Evolutionary conservation across 2,888 invertebrate genomes (phyloP).

Genomic region (Suillia variegata): DNA sequence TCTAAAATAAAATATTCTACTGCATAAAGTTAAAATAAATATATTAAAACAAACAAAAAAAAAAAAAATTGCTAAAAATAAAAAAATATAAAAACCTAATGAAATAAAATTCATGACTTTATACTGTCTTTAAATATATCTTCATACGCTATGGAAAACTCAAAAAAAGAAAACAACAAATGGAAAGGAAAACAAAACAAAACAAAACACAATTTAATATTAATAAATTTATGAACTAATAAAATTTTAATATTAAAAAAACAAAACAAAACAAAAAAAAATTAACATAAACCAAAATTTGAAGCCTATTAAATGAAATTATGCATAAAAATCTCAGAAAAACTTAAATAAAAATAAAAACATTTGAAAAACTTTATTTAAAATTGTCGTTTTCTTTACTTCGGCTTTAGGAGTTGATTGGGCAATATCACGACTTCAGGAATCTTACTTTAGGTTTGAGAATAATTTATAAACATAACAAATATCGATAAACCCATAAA

Average conservation of each 20-base stretch:
- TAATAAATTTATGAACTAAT: constrained; percentile 32
- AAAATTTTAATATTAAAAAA: constrained; percentile 21
- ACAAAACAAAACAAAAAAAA: constrained; percentile 24
- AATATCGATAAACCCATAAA: too few species aligned
- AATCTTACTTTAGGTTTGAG: too few species aligned
- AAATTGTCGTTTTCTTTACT: too few species aligned
- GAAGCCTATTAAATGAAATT: constrained; percentile 38
- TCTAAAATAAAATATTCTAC: too few species aligned
- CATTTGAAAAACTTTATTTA: background rate
- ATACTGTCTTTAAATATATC: constrained; percentile 30
- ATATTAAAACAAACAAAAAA: too few species aligned
- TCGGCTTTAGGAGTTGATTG: too few species aligned
- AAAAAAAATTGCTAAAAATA: constrained; percentile 11
- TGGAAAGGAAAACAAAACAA: constrained; percentile 20
- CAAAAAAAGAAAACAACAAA: constrained; percentile 14
- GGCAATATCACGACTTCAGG: too few species aligned
- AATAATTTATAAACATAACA: too few species aligned
- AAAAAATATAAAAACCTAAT: constrained; percentile 7
- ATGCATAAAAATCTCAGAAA: constrained; percentile 28
- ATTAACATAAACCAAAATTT: too few species aligned
- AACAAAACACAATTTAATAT: constrained; percentile 29
- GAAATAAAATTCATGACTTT: constrained; percentile 23
- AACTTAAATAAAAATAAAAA: background rate
- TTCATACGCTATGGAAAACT: constrained; percentile 1
- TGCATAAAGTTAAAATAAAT: too few species aligned